These are phyloP conservation scores for Griposia aprilina DNA, from an alignment of 2,888 invertebrate genomes.

Conservation along the genomic window DNA sequence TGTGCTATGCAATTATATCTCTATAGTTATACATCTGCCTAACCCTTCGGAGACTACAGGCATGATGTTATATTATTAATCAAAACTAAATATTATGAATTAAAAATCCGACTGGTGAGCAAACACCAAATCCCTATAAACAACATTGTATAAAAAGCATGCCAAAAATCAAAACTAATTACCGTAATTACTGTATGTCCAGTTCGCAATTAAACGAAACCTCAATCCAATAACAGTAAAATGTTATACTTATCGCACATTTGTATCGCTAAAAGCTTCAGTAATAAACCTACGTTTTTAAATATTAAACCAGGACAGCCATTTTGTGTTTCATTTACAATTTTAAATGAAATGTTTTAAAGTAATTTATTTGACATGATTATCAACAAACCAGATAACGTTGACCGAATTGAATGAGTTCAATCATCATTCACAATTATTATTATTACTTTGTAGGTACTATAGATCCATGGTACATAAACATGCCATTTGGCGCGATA, in stretches of 20 bases:
- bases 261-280: constrained; percentile 22
- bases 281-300: constrained; percentile 7
- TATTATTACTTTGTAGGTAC: too few species aligned
- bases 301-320: not conserved
- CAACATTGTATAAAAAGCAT: not conserved
- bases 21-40: too few species aligned
- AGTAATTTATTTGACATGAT: not conserved
- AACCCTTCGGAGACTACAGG: too few species aligned
- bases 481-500: not conserved
- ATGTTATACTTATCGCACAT: constrained; percentile 20
- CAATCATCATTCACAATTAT: too few species aligned
- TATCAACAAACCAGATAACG: not conserved
- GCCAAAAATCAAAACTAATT: not conserved
- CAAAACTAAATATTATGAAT: not conserved
- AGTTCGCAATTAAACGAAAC: constrained; percentile 8
- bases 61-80: not conserved
- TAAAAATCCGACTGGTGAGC: not conserved
- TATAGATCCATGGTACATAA: too few species aligned
- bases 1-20: too few species aligned
- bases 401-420: not conserved
- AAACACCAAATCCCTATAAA: not conserved
- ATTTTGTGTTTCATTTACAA: constrained; percentile 25
- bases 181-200: not conserved
- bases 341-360: constrained; percentile 20
- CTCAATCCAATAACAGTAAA: not conserved